Percentiles rank a stretch among this genome's conserved stretches.
phyloP scores from a whole-genome alignment of 2,113 vertebrate genomes.

The Cryptotis parvus region DNA sequence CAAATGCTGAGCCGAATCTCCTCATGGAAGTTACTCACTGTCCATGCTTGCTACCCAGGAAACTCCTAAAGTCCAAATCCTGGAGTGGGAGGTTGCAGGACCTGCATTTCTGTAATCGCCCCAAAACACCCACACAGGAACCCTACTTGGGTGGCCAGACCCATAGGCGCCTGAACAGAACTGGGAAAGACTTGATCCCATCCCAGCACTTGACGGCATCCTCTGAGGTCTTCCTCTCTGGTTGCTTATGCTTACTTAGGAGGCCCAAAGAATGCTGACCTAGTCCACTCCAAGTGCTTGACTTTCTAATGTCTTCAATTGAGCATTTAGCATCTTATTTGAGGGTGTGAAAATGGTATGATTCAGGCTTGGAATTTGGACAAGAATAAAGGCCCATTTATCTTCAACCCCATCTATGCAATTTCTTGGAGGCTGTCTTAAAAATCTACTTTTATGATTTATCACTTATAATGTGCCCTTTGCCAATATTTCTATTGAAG shows the following conservation, averaged over 20 bases:
- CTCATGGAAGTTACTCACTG: background rate
- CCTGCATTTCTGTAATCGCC: background rate
- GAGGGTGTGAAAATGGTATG: constrained; percentile 19
- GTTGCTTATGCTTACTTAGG: background rate
- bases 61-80: background rate
- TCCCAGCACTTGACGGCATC: background rate
- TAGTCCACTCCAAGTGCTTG: background rate
- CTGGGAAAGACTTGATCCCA: background rate
- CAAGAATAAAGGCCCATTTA: constrained; percentile 11
- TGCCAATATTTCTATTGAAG: constrained; percentile 15
- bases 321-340: background rate
- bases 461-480: background rate
- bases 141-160: background rate
- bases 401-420: constrained; percentile 16
- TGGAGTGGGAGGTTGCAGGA: background rate
- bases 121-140: background rate
- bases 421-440: too few species aligned
- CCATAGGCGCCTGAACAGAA: background rate
- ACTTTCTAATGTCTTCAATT: background rate
- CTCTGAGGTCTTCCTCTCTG: background rate
- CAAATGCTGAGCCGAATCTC: background rate
- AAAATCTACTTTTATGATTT: constrained; percentile 24
- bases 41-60: background rate
- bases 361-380: constrained; percentile 1
- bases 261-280: background rate